Evolutionary conservation across 2,888 invertebrate species (phyloP), one percentile per base, ranked within the genome.

Genomic region (Timema podura): DNA sequence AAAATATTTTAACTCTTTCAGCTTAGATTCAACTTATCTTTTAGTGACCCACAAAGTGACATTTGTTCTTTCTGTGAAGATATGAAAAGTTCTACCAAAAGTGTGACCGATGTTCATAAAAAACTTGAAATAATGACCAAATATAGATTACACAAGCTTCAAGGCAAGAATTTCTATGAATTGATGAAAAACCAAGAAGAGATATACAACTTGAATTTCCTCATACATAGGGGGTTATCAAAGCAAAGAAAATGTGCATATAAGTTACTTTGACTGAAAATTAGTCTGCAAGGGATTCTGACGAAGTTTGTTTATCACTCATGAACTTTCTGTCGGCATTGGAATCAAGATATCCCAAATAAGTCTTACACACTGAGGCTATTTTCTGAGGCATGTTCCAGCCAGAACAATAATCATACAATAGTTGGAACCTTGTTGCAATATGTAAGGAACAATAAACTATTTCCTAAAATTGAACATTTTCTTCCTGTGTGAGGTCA

Each of bases 1-100:
- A 54, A 5, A 2, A 5, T 54, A 5, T 30, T 30, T 30, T 30
- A 30, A 30, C 30, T 30, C 30, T 30, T 30, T 30, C 30, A 30
- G 30, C 30, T 30, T 30, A 30, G 30, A 54, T 54, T 13, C n/a
- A 11, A 54, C n/a, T 11, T 8, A 6, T 54, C 8, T 54, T 7
- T 54, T 54, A 6, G 54, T 15, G n/a, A 54, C 54, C 2, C 54
- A 13, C 54, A 16, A 54, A 30, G 54, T 3, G 54, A 1, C 54
- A 13, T 54, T 54, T 54, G 54, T 54, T 54, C 54, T 54, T 54
- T 54, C 54, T 13, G 54, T 54, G 13, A 54, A 11, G 54, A 54
- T 13, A 13, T 13, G n/a, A 54, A 54, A 11, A 54, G 2, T 54
- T 54, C 54, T 54, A 54, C 16, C 54, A 54, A 16, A 15, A 54